Evolutionary conservation across 2,113 vertebrate species (phyloP).

Genomic region (Aplodontia rufa): DNA sequence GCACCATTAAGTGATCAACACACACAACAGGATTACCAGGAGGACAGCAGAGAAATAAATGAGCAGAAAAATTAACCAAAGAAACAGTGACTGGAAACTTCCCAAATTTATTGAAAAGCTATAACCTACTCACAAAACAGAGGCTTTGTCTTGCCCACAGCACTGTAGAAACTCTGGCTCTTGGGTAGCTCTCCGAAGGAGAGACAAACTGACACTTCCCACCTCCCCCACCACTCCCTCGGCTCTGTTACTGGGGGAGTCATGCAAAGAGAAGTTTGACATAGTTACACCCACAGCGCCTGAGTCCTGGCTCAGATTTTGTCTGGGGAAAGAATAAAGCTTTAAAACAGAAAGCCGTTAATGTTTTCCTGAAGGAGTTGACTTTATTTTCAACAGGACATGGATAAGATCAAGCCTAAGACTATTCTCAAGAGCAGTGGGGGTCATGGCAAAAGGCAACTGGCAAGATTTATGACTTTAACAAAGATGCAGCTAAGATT

Average conservation of each 20-base stretch:
- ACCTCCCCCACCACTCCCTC: background rate
- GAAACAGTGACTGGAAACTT: background rate
- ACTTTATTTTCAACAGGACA: background rate
- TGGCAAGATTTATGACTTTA: background rate
- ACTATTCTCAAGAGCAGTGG: background rate
- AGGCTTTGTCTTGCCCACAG: background rate
- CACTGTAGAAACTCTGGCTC: background rate
- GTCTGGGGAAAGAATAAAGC: background rate
- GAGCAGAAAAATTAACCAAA: background rate
- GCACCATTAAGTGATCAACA: background rate
- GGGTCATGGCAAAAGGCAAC: background rate
- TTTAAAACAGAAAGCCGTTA: background rate
- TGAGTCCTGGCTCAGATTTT: background rate
- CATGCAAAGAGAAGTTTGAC: background rate
- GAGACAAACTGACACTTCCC: background rate
- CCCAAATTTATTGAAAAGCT: background rate
- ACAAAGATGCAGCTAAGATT: background rate
- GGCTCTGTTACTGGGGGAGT: background rate
- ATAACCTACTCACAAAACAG: background rate
- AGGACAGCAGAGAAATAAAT: background rate
- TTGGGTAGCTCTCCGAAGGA: background rate
- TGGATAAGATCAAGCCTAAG: background rate
- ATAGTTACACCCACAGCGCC: background rate
- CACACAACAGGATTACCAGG: too few relatives aligned
- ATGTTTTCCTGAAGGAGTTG: background rate